Conservation (phyloP, 2,113 vertebrate species). For the Lethenteron camtschaticum region DNA sequence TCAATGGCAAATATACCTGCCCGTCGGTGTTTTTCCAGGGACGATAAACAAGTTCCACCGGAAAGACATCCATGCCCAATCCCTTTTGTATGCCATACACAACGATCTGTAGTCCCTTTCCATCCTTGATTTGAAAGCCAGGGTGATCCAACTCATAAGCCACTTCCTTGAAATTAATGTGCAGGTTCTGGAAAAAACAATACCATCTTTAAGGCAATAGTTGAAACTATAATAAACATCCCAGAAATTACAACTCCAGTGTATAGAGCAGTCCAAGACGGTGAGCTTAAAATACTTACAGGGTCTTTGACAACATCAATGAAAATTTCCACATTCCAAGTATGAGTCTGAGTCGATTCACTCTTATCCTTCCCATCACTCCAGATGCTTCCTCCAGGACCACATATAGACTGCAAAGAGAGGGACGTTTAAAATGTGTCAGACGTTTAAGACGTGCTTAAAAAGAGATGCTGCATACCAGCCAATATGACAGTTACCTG, state of each 20-base stretch:
- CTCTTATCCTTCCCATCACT: conserved; percentile 96
- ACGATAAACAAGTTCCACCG: conserved; percentile 84
- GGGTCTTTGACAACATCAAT: conserved; percentile 93
- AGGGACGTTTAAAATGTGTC: not conserved
- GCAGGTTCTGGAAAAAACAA: conserved; percentile 48
- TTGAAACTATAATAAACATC: not conserved
- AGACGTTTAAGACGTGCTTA: too few species aligned
- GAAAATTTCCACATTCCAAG: conserved; percentile 94
- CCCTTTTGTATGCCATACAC: conserved; percentile 91
- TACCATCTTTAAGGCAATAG: not conserved
- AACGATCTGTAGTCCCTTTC: conserved; percentile 80
- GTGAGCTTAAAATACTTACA: conserved; percentile 26
- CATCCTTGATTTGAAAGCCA: conserved; percentile 83
- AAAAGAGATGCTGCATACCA: too few species aligned
- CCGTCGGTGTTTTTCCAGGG: conserved; percentile 97
- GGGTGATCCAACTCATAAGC: conserved; percentile 88
- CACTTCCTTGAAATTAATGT: conserved; percentile 91
- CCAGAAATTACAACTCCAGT: not conserved
- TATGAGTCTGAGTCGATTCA: conserved; percentile 65
- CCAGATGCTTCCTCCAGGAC: conserved; percentile 93
- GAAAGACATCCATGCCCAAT: conserved; percentile 78
- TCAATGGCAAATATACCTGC: conserved; percentile 31
- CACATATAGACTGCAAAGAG: conserved; percentile 50
- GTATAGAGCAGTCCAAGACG: too few species aligned
- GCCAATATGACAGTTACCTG: conserved; percentile 29